phyloP scores from a whole-genome alignment of 2,888 invertebrate species.

The Hypercompe scribonia region DNA sequence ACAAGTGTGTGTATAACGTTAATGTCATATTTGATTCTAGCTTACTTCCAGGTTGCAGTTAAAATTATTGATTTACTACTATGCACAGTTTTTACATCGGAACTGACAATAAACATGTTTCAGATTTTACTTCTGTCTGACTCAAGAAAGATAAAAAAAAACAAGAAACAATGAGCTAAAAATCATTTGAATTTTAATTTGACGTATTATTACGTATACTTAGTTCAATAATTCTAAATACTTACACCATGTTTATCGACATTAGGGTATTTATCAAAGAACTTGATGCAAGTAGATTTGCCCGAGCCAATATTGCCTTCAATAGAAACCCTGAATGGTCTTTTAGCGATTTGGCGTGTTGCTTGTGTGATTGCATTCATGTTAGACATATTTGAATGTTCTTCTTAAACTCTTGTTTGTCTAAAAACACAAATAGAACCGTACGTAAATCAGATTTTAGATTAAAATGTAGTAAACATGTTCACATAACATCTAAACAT shows the following conservation, averaged over 20 bases:
- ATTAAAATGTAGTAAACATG: not conserved
- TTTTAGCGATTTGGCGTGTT: constrained; percentile 62
- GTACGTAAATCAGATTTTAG: not conserved
- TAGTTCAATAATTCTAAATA: constrained; percentile 22
- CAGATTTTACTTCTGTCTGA: not conserved
- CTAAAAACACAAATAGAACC: not conserved
- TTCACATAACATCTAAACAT: not conserved
- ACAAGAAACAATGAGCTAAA: not conserved
- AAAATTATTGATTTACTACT: no score
- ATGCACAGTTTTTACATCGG: no score
- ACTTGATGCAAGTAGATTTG: constrained; percentile 92
- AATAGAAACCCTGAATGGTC: constrained; percentile 90
- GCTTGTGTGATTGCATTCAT: constrained; percentile 65
- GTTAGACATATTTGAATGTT: constrained; percentile 62
- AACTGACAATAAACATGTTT: not conserved
- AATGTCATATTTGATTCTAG: no score
- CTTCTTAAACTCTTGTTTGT: not conserved
- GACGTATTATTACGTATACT: not conserved
- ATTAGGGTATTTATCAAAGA: constrained; percentile 89
- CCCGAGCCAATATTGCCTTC: constrained; percentile 95
- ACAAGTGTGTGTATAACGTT: no score
- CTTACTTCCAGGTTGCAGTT: no score
- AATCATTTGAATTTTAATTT: not conserved
- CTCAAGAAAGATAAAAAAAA: not conserved
- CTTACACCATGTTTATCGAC: constrained; percentile 85